A percentile compares a stretch with the other conserved stretches of the same genome.
phyloP scores from a whole-genome alignment of 2,888 invertebrate genomes.

The Digitonthophagus gazella region DNA sequence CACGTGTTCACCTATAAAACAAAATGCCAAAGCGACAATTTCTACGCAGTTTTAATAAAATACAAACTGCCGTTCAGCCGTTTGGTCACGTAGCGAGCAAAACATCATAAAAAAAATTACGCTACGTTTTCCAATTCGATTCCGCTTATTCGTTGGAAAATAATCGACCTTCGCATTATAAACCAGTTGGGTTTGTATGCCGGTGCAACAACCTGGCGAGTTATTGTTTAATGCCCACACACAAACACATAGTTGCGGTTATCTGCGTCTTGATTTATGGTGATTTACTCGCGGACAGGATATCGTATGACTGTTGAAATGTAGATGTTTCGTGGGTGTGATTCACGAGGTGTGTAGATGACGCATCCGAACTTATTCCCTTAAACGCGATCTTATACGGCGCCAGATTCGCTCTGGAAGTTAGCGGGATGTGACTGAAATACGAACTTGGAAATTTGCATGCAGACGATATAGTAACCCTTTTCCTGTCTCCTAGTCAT shows the following conservation, averaged over 20 bases:
- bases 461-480: no score
- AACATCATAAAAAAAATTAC: background rate
- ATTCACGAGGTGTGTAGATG: no score
- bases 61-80: background rate
- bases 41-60: background rate
- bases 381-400: no score
- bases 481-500: no score
- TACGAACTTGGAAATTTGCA: no score
- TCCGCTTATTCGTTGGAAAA: background rate
- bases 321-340: no score
- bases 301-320: no score
- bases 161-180: background rate
- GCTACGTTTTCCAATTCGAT: background rate
- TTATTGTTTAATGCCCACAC: background rate
- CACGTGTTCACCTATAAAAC: no score
- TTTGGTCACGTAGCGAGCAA: background rate
- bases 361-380: no score
- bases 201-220: background rate
- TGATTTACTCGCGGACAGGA: background rate
- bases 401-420: no score
- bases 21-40: background rate
- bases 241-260: no score
- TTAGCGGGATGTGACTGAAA: no score
- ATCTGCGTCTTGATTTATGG: background rate
- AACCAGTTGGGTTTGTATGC: background rate